These are phyloP conservation scores for Simalia tracyae DNA, from an alignment of 2,797 vertebrate genomes.

Conservation along the genomic window DNA sequence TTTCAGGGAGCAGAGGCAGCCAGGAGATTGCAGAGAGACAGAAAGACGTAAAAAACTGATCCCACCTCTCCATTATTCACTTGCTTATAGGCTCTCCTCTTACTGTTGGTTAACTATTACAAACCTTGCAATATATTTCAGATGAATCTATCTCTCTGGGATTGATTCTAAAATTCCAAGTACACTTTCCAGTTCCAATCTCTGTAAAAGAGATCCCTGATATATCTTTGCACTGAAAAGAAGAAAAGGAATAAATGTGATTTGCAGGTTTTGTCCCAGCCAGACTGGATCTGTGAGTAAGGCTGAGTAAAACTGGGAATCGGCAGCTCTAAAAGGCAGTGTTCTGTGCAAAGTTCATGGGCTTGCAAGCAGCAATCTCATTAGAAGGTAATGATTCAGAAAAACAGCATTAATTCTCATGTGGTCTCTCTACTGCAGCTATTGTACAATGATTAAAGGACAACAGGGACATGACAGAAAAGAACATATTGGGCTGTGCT, in stretches of 20 bases:
- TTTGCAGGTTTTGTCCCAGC: not conserved
- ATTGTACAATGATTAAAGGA: slow-evolving; percentile 33
- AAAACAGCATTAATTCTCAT: slow-evolving; percentile 40
- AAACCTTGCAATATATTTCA: not conserved
- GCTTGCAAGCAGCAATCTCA: slow-evolving; percentile 37
- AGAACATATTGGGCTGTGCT: not conserved
- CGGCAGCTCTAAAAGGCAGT: slow-evolving; percentile 6
- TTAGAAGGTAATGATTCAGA: slow-evolving; percentile 33
- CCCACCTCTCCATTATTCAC: not conserved
- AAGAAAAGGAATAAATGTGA: not conserved
- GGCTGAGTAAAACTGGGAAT: slow-evolving; percentile 18
- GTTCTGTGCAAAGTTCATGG: slow-evolving; percentile 1
- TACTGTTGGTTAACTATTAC: not conserved
- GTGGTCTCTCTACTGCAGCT: not conserved
- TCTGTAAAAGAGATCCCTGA: not conserved
- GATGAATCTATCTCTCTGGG: not conserved
- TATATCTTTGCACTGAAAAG: not conserved
- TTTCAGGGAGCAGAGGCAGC: not conserved
- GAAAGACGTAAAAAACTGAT: not conserved
- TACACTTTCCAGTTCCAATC: not conserved
- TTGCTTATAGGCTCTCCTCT: not conserved
- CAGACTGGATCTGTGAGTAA: not conserved
- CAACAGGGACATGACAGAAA: slow-evolving; percentile 4
- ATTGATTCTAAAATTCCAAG: not conserved
- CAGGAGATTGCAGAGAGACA: too few relatives aligned